phyloP scores from a whole-genome alignment of 30 jellyfish, hydroid and myxozoan genomes.

The Nemopilema nomurai region DNA sequence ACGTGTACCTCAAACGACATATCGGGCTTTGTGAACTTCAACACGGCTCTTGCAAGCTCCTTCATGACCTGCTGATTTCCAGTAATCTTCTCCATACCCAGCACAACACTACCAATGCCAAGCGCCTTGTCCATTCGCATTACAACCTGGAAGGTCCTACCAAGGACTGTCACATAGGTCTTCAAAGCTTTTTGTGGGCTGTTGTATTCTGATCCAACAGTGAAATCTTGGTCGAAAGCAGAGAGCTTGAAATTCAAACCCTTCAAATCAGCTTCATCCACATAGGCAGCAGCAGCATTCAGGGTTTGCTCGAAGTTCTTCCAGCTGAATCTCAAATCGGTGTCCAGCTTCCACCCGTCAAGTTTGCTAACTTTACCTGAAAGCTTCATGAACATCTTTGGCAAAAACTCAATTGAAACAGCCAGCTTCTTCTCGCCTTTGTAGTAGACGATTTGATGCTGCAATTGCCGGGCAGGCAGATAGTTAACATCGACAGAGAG shows the following conservation, averaged over 20 bases:
- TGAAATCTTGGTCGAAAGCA: constrained; percentile 47
- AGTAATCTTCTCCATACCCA: constrained; percentile 41
- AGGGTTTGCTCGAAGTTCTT: constrained; percentile 58
- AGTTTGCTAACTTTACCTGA: constrained; percentile 62
- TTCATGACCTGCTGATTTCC: constrained; percentile 38
- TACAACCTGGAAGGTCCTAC: constrained; percentile 29
- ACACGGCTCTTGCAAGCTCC: constrained; percentile 16
- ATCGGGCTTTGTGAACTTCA: constrained; percentile 25
- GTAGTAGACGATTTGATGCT: constrained; percentile 58
- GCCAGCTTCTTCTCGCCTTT: constrained; percentile 51
- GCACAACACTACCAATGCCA: constrained; percentile 26
- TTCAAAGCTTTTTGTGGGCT: constrained; percentile 33
- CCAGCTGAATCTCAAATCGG: constrained; percentile 81
- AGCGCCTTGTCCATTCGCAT: background rate
- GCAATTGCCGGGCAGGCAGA: constrained; percentile 74
- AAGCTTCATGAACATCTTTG: constrained; percentile 82
- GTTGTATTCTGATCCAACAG: constrained; percentile 68
- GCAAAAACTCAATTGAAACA: constrained; percentile 85
- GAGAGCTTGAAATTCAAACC: constrained; percentile 55
- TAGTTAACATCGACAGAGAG: constrained; percentile 71
- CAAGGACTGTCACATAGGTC: constrained; percentile 44
- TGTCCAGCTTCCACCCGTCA: constrained; percentile 75
- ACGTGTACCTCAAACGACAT: constrained; percentile 22
- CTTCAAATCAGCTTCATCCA: constrained; percentile 42
- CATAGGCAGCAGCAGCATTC: constrained; percentile 53